These are phyloP conservation scores for Agriopis leucophaearia DNA, from an alignment of 2,888 invertebrate species.

Conservation along the genomic window DNA sequence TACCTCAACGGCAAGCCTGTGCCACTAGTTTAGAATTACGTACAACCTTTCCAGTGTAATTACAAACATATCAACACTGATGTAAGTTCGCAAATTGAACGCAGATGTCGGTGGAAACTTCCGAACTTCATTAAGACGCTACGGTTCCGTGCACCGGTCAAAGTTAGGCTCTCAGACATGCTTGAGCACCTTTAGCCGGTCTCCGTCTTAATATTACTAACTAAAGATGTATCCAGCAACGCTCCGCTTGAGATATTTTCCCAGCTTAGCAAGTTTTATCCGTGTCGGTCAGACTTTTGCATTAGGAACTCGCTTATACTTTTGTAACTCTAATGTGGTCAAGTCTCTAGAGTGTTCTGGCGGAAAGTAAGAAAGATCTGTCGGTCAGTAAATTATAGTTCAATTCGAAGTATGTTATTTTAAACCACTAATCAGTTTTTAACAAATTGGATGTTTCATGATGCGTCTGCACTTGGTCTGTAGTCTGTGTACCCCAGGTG, in stretches of 20 bases:
- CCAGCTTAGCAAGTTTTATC: conserved; percentile 63
- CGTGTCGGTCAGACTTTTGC: conserved; percentile 57
- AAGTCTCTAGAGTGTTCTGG: conserved; percentile 46
- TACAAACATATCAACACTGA: conserved; percentile 54
- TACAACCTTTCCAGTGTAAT: conserved; percentile 47
- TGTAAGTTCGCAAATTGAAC: conserved; percentile 57
- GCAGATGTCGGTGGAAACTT: conserved; percentile 59
- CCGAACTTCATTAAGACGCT: conserved; percentile 80
- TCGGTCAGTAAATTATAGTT: too few species aligned
- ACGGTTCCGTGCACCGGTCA: conserved; percentile 72
- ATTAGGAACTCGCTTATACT: conserved; percentile 52
- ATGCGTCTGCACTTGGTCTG: too few species aligned
- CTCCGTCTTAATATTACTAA: conserved; percentile 62
- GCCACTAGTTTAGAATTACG: conserved; percentile 59
- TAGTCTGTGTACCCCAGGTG: too few species aligned
- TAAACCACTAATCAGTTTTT: too few species aligned
- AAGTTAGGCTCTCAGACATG: conserved; percentile 71
- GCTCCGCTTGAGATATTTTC: conserved; percentile 59
- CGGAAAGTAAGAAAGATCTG: conserved; percentile 39
- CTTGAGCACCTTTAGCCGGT: conserved; percentile 65
- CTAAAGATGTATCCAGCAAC: conserved; percentile 60
- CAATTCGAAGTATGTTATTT: too few species aligned
- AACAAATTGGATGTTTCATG: too few species aligned
- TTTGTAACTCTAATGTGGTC: conserved; percentile 44
- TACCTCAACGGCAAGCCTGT: conserved; percentile 50